Evolutionary conservation across 1,140 invertebrate genomes (phyloP).

Genomic region (Stratiolaelaps scimitus): DNA sequence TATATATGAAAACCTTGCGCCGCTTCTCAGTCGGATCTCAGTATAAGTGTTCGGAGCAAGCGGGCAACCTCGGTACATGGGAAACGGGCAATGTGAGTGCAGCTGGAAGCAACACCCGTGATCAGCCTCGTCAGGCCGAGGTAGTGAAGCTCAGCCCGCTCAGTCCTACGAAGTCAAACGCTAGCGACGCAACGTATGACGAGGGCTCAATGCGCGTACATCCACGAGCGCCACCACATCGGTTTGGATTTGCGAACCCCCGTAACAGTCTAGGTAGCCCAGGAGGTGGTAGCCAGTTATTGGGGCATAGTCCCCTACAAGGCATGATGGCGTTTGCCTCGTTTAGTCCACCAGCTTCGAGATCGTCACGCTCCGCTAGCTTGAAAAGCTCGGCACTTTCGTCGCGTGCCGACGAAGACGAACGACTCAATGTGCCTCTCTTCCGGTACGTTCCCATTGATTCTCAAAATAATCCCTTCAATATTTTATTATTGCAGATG

Average conservation of each 20-base stretch:
- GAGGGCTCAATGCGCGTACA: constrained; percentile 15
- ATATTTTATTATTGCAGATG: no score
- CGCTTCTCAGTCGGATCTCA: constrained; percentile 8
- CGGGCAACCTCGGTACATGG: no score
- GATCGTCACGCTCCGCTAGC: constrained; percentile 5
- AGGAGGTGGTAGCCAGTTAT: no score
- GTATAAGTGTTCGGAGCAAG: background rate
- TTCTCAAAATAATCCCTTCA: no score
- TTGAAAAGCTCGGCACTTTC: background rate
- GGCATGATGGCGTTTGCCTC: constrained; percentile 15
- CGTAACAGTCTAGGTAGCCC: no score
- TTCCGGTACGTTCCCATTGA: background rate
- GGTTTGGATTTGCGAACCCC: background rate
- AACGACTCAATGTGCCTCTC: background rate
- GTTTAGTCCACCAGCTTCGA: constrained; percentile 19
- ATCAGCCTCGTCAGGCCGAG: constrained; percentile 21
- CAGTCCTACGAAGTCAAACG: constrained; percentile 9
- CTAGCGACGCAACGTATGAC: constrained; percentile 15
- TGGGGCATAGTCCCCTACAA: no score
- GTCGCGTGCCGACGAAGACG: background rate
- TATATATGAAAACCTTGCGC: no score
- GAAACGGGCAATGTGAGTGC: no score
- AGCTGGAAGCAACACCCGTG: background rate
- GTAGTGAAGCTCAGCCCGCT: constrained; percentile 20
- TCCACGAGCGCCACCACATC: constrained; percentile 2